A percentile compares a stretch with the other conserved stretches of the same genome.
These are phyloP conservation scores for Turritopsis rubra DNA, from an alignment of 30 jellyfish, hydroid and myxozoan genomes.

Conservation along the genomic window DNA sequence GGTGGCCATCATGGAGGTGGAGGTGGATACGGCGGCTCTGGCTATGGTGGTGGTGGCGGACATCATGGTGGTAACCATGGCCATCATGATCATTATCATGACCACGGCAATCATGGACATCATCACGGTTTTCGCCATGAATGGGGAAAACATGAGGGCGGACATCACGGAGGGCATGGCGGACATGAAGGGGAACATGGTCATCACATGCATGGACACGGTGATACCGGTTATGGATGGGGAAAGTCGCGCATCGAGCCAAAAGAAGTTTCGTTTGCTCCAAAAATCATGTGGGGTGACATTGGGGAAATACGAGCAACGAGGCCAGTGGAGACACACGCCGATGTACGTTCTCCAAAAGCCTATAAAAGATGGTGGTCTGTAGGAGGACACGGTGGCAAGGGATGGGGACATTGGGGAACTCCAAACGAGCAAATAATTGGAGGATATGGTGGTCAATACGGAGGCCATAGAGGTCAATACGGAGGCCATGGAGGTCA, in stretches of 20 bases:
- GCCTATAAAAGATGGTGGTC: slow-evolving; percentile 7
- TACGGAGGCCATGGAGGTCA: background rate
- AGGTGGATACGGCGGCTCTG: slow-evolving; percentile 54
- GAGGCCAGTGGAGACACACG: background rate
- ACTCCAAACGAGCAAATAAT: background rate
- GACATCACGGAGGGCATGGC: slow-evolving; percentile 89
- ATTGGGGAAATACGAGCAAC: slow-evolving; percentile 16
- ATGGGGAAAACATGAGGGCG: slow-evolving; percentile 94
- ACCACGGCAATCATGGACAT: slow-evolving; percentile 97
- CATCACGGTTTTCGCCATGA: slow-evolving; percentile 97
- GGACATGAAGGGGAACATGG: slow-evolving; percentile 55
- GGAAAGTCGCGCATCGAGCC: slow-evolving; percentile 1
- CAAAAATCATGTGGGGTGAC: slow-evolving; percentile 8
- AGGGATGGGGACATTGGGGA: slow-evolving; percentile 23
- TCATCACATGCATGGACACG: slow-evolving; percentile 36
- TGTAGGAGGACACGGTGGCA: slow-evolving; percentile 29
- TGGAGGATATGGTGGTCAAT: background rate
- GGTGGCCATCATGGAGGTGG: slow-evolving; percentile 83
- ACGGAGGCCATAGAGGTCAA: background rate
- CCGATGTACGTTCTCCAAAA: slow-evolving; percentile 14
- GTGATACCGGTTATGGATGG: slow-evolving; percentile 9
- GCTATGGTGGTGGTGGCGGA: slow-evolving; percentile 53
- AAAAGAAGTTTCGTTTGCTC: background rate
- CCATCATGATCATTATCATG: slow-evolving; percentile 72
- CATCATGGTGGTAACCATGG: slow-evolving; percentile 28